phyloP scores from a whole-genome alignment of 2,888 invertebrate genomes.

The Trimorus sp. region DNA sequence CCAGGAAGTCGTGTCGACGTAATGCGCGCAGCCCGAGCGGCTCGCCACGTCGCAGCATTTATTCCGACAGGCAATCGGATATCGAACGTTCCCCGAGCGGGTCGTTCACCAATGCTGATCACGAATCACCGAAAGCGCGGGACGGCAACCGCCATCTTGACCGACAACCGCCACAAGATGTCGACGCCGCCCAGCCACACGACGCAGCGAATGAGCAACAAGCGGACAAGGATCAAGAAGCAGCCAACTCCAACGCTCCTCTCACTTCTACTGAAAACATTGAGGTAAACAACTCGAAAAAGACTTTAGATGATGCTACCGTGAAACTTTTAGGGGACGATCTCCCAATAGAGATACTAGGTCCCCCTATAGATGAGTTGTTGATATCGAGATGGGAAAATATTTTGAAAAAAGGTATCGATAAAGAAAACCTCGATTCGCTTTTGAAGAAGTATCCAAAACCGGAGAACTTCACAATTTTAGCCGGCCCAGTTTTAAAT shows the following conservation, averaged over 20 bases:
- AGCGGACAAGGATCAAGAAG: too few species aligned
- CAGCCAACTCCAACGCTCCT: too few species aligned
- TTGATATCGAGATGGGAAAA: slow-evolving; percentile 5
- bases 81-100: slow-evolving; percentile 11
- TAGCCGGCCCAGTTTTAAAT: slow-evolving; percentile 3
- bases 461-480: too few species aligned
- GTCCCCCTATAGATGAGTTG: slow-evolving; percentile 1
- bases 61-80: not conserved
- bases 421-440: not conserved
- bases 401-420: slow-evolving; percentile 6
- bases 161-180: not conserved
- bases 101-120: slow-evolving; percentile 16
- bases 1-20: not conserved
- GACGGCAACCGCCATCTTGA: slow-evolving; percentile 9
- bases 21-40: slow-evolving; percentile 11
- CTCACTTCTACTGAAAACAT: too few species aligned
- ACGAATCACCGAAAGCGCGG: not conserved
- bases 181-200: not conserved
- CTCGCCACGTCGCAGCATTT: slow-evolving; percentile 14
- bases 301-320: slow-evolving; percentile 2
- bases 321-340: slow-evolving; percentile 11
- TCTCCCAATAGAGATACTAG: not conserved
- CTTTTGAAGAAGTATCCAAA: slow-evolving; percentile 3
- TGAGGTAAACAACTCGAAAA: not conserved
- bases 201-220: not conserved